phyloP scores from a whole-genome alignment of 2,888 invertebrate species.

The Mystacides longicornis region DNA sequence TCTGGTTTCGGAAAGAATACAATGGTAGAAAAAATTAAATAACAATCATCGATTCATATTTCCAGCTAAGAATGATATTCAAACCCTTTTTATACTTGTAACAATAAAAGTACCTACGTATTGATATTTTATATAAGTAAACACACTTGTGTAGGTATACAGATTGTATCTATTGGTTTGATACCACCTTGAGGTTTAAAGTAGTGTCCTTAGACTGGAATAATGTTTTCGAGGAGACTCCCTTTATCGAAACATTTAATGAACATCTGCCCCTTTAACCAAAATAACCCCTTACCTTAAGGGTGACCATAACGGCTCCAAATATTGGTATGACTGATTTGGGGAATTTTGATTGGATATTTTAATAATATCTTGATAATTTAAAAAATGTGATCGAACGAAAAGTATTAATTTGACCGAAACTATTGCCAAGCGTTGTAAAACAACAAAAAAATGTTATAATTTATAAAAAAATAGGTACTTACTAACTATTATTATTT shows the following conservation, averaged over 20 bases:
- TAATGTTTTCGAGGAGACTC: constrained; percentile 8
- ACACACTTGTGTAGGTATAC: constrained; percentile 4
- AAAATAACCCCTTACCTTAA: constrained; percentile 8
- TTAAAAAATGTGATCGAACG: too few relatives aligned
- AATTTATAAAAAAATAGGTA: too few relatives aligned
- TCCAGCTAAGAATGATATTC: constrained; percentile 2
- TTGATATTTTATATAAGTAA: not conserved
- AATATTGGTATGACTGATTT: not conserved
- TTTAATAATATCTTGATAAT: too few relatives aligned
- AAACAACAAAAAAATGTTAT: too few relatives aligned
- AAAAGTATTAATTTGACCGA: too few relatives aligned
- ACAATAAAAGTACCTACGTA: not conserved
- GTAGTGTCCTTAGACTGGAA: not conserved
- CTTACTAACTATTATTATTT: too few relatives aligned
- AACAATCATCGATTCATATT: not conserved
- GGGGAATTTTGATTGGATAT: too few relatives aligned
- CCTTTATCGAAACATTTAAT: constrained; percentile 14
- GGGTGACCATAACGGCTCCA: not conserved
- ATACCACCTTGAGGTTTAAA: not conserved
- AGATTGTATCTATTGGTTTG: not conserved
- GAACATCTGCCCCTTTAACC: constrained; percentile 21
- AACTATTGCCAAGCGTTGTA: too few relatives aligned
- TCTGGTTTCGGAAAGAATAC: not conserved
- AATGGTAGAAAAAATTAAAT: not conserved
- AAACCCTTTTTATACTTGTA: constrained; percentile 9